Conservation (phyloP, 2,113 vertebrate genomes). For the Tretioscincus oriximinensis region DNA sequence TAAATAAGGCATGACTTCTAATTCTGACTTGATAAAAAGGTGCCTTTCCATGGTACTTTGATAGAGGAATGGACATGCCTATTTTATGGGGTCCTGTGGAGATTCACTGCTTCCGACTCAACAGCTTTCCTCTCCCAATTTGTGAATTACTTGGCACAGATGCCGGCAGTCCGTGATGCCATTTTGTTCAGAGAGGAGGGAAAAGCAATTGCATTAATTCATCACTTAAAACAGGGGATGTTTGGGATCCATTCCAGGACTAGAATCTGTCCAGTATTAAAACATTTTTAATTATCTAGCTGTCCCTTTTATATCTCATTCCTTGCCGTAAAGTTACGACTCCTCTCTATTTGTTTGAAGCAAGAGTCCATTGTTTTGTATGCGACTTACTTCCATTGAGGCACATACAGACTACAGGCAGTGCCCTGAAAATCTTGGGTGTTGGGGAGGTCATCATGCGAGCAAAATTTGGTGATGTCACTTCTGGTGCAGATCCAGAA, state of each 20-base stretch:
- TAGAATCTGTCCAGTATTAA: constrained; percentile 3
- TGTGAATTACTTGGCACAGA: not conserved
- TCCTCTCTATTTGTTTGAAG: not conserved
- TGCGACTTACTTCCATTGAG: not conserved
- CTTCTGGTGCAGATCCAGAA: too few relatives aligned
- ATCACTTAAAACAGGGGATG: not conserved
- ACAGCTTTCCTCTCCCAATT: not conserved
- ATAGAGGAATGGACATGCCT: not conserved
- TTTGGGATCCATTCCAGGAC: not conserved
- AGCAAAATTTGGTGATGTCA: too few relatives aligned
- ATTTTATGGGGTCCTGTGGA: not conserved
- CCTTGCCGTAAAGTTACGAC: not conserved
- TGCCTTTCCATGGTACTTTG: not conserved
- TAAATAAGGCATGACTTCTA: not conserved
- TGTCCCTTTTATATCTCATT: not conserved
- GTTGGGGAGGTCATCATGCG: too few relatives aligned
- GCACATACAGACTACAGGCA: not conserved
- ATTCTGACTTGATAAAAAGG: not conserved
- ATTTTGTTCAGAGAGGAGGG: not conserved
- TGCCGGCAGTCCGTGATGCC: not conserved
- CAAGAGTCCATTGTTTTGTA: not conserved
- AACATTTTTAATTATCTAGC: not conserved
- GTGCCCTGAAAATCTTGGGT: too few relatives aligned
- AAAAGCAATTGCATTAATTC: constrained; percentile 14
- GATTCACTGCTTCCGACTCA: not conserved